Evolutionary conservation across 2,888 invertebrate species (phyloP).

Genomic region (Leucophenga montana): DNA sequence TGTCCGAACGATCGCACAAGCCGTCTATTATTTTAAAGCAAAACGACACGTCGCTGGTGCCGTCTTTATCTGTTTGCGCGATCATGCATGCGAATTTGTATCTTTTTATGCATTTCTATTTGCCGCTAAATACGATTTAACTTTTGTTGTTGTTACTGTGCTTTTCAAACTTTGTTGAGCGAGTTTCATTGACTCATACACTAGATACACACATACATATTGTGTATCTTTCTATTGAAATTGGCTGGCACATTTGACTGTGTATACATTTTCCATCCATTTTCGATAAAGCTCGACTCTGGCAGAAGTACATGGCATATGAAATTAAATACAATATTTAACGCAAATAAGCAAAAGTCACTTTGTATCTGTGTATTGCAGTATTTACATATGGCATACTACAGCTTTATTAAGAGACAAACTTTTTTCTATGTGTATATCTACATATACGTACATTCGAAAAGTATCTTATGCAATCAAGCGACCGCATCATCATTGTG

Average conservation of each 20-base stretch:
- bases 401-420: too few relatives aligned
- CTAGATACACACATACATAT: neutral
- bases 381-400: too few relatives aligned
- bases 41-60: slow-evolving; percentile 16
- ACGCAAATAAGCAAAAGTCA: too few relatives aligned
- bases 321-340: neutral
- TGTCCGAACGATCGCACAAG: neutral
- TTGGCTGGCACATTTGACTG: neutral
- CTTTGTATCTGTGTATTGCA: too few relatives aligned
- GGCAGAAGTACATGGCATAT: neutral
- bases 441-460: too few relatives aligned
- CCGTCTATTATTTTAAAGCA: neutral
- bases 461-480: too few relatives aligned
- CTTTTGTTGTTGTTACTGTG: neutral
- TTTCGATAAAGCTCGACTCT: too few relatives aligned
- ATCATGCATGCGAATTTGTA: slow-evolving; percentile 14
- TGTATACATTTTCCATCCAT: neutral
- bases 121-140: neutral
- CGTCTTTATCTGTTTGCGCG: neutral
- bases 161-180: neutral
- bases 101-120: neutral
- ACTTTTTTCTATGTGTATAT: too few relatives aligned
- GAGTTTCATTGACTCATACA: neutral
- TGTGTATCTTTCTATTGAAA: neutral
- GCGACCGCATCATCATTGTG: slow-evolving; percentile 15